Conservation (phyloP, 1,140 invertebrate species). For the Cotesia vestalis region DNA sequence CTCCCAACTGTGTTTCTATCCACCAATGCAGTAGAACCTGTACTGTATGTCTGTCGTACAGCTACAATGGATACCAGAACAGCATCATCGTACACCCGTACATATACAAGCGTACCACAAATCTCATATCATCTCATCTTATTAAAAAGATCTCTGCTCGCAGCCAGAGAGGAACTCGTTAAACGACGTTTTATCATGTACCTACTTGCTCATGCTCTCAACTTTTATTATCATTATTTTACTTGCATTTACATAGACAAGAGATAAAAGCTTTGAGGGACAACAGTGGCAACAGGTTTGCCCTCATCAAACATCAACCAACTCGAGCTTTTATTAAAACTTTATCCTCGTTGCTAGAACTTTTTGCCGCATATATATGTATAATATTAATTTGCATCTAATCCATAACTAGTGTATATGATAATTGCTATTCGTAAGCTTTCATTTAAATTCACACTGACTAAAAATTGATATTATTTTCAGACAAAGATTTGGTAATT, state of each 20-base stretch:
- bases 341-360: neutral
- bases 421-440: too few relatives aligned
- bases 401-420: too few relatives aligned
- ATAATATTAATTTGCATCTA: neutral
- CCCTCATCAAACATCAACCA: slow-evolving; percentile 37
- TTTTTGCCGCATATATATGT: neutral
- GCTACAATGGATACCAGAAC: too few relatives aligned
- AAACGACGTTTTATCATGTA: slow-evolving; percentile 6
- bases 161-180: slow-evolving; percentile 11
- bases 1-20: too few relatives aligned
- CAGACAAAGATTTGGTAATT: too few relatives aligned
- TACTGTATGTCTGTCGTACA: too few relatives aligned
- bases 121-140: slow-evolving; percentile 5
- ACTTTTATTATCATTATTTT: neutral
- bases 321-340: slow-evolving; percentile 20
- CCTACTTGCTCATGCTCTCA: neutral
- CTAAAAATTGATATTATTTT: too few relatives aligned
- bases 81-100: too few relatives aligned
- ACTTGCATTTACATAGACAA: slow-evolving; percentile 5
- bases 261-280: slow-evolving; percentile 31
- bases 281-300: slow-evolving; percentile 47
- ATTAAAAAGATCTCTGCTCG: slow-evolving; percentile 17
- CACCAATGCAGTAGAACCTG: too few relatives aligned
- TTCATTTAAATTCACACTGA: too few relatives aligned
- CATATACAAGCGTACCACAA: neutral